Percentiles rank a stretch among this genome's conserved stretches.
phyloP scores from a whole-genome alignment of 2,113 vertebrate genomes.

The Hucho hucho region DNA sequence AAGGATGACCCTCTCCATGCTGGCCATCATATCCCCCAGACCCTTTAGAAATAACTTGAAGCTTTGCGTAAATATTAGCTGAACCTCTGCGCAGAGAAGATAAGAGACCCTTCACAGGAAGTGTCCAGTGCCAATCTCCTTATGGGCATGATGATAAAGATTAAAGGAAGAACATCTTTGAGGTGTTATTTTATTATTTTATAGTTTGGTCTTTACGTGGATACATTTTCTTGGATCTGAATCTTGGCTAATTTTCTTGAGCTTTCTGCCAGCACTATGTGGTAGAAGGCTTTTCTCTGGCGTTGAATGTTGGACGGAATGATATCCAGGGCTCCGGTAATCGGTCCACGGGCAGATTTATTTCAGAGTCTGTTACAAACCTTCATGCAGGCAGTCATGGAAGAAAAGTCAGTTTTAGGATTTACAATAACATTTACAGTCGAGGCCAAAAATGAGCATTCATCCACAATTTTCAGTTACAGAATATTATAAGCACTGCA shows the following conservation, averaged over 20 bases:
- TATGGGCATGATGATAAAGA: constrained; percentile 32
- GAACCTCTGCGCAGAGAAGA: constrained; percentile 46
- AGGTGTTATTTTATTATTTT: not conserved
- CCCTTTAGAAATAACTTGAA: constrained; percentile 39
- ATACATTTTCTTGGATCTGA: constrained; percentile 5
- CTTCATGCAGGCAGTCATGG: not conserved
- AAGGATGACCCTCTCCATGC: constrained; percentile 30
- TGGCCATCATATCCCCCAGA: constrained; percentile 25
- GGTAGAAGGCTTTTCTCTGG: not conserved
- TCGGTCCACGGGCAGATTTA: constrained; percentile 2
- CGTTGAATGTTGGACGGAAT: not conserved
- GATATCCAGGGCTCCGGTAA: not conserved
- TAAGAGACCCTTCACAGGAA: constrained; percentile 40
- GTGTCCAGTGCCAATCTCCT: constrained; percentile 2
- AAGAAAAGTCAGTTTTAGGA: not conserved
- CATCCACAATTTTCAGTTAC: no score
- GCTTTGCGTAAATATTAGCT: constrained; percentile 24
- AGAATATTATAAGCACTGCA: no score
- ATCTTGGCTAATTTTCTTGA: not conserved
- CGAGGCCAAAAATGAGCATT: not conserved
- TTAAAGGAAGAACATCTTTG: constrained; percentile 2
- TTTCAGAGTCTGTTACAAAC: constrained; percentile 8
- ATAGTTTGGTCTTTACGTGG: not conserved
- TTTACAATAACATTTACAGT: not conserved
- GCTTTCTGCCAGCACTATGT: not conserved